Percentiles rank a stretch among this genome's conserved stretches.
Evolutionary conservation across 2,888 invertebrate genomes (phyloP).

Genomic region (Patella depressa): DNA sequence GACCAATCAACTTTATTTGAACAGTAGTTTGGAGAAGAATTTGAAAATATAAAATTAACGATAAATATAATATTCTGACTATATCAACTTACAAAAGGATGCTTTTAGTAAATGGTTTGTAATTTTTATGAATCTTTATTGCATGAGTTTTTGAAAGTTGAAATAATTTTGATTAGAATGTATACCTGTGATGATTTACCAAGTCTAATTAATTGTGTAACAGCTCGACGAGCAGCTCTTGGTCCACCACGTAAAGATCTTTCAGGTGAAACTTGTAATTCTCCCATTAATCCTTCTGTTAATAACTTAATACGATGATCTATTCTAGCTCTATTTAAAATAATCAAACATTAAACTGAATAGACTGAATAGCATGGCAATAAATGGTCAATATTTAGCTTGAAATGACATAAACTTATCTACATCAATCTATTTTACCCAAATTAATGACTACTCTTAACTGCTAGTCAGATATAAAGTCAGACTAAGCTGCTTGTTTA

Average conservation of each 20-base stretch:
- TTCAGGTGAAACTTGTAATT: slow-evolving; percentile 90
- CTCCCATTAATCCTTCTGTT: slow-evolving; percentile 89
- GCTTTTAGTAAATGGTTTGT: too few relatives aligned
- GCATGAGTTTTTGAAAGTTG: slow-evolving; percentile 85
- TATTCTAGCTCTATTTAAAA: slow-evolving; percentile 61
- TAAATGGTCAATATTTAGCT: neutral
- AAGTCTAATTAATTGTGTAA: slow-evolving; percentile 86
- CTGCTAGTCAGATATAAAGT: too few relatives aligned
- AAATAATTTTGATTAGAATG: slow-evolving; percentile 84
- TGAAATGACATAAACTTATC: too few relatives aligned
- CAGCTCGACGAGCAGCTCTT: slow-evolving; percentile 86
- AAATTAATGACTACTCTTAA: too few relatives aligned
- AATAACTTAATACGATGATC: slow-evolving; percentile 74
- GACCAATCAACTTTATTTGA: too few relatives aligned
- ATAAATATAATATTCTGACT: too few relatives aligned
- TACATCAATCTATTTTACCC: too few relatives aligned
- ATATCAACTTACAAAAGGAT: too few relatives aligned
- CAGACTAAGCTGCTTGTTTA: too few relatives aligned
- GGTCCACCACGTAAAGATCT: slow-evolving; percentile 90
- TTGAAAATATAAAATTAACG: too few relatives aligned
- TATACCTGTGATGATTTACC: slow-evolving; percentile 83
- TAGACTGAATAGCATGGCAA: neutral
- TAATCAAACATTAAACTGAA: neutral
- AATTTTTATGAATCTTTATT: slow-evolving; percentile 82
- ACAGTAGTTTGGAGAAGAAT: too few relatives aligned